Base-by-base conservation (phyloP, 2,113 vertebrate genomes). In the Oryzias javanicus region DNA sequence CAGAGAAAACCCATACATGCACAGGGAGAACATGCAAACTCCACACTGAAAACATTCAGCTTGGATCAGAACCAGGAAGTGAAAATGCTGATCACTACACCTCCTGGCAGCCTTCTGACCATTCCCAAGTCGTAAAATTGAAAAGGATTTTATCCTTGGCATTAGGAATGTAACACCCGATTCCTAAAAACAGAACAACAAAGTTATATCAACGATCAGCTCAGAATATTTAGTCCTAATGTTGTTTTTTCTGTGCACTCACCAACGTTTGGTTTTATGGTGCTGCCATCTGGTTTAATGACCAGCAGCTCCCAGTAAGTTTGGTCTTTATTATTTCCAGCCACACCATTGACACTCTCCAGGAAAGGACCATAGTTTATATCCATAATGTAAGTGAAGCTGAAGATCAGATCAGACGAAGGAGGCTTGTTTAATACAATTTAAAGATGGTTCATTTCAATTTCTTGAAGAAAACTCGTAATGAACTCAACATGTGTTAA, bases 251-350 rank as follows among this genome's bases (percentile, higher is more conserved):
- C 1, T 4, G 8, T 20, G 41, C 5, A 76, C 84, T 72, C 18
- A 84, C 84, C 84, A 59, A 82, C 74, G 50, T 80, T 16, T 16
- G 55, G 60, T 20, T 7, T 51, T 27, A 5, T 20, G 45, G 35
- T 49, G 35, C 40, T 2, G 1, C 49, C 60, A 15, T 54, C 14
- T n/a, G 52, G 3, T 22, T 18, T 56, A 14, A 51, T 44, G 14
- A 71, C 77, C 69, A 70, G 50, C 29, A 84, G 40, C 57, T 80
- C 29, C 79, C 84, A 86, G 67, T 84, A 84, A 0, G 81, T 86
- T 0, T 6, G 60, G 0, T 76, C 42, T 16, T 22, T 0, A 1
- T 22, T 1, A n/a, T n/a, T 75, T 17, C 74, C 72, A 35, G 74
- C 52, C 17, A 82, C 2, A 22, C 64, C 72, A 1, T 81, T 84